These are phyloP conservation scores for Campoplex nolae DNA, from an alignment of 2,888 invertebrate genomes.

Conservation along the genomic window DNA sequence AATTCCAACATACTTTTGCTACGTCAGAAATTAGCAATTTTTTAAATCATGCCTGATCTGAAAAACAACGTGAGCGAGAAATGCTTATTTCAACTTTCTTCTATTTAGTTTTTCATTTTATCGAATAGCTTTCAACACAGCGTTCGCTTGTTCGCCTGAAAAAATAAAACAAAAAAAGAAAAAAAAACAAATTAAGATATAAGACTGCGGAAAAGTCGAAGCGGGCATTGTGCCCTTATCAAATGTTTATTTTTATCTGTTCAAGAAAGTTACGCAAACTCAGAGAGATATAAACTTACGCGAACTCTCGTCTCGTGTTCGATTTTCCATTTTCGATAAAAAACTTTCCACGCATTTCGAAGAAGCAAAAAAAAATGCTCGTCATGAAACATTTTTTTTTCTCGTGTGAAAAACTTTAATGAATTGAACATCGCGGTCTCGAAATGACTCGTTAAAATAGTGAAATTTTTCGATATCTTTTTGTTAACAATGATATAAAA, in stretches of 20 bases:
- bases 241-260: conserved; percentile 10
- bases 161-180: no score
- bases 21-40: background rate
- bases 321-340: conserved; percentile 9
- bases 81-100: background rate
- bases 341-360: conserved; percentile 15
- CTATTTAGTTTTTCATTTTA: background rate
- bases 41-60: background rate
- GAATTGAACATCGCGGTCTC: background rate
- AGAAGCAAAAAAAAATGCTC: background rate
- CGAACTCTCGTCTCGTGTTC: conserved; percentile 10
- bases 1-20: background rate
- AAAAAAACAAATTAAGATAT: background rate
- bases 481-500: no score
- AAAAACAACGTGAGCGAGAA: background rate
- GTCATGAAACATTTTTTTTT: background rate
- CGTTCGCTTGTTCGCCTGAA: background rate
- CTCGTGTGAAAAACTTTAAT: background rate
- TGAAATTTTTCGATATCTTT: background rate
- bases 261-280: background rate
- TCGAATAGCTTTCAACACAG: background rate
- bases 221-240: conserved; percentile 11
- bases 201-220: background rate
- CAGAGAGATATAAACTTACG: background rate
- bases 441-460: background rate